A percentile compares a stretch with the other conserved stretches of the same genome.
Conservation (phyloP, 2,113 vertebrate species). For the Nyctereutes procyonoides region DNA sequence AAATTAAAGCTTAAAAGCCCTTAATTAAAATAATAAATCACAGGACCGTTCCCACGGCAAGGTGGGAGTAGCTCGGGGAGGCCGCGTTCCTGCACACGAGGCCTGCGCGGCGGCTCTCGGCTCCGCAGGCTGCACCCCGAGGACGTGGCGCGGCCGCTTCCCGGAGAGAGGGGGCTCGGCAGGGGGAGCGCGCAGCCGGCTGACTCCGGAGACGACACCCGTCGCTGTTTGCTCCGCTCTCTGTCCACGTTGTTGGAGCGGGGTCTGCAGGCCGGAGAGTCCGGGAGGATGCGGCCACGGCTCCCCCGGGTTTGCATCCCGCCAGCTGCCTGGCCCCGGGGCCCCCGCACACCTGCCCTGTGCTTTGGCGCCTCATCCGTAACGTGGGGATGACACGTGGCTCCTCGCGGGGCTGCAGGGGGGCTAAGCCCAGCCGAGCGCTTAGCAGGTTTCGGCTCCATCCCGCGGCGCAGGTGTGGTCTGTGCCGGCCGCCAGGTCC, state of each 20-base stretch:
- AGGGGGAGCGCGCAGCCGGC: accelerated
- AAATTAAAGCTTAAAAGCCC: slow-evolving; percentile 84
- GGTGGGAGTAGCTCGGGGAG: neutral
- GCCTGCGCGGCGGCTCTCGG: slow-evolving; percentile 21
- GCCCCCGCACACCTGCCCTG: neutral
- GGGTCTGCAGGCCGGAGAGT: neutral
- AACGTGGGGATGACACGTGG: accelerated
- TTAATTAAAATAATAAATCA: slow-evolving; percentile 86
- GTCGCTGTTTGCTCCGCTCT: neutral
- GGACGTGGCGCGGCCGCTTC: accelerated
- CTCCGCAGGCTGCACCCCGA: accelerated
- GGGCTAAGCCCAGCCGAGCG: neutral
- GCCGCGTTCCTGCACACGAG: neutral
- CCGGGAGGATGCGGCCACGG: no score
- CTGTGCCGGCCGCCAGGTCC: accelerated
- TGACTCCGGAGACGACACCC: accelerated
- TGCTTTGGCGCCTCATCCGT: neutral
- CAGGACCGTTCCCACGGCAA: slow-evolving; percentile 62
- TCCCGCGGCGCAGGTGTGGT: accelerated
- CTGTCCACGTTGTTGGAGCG: accelerated
- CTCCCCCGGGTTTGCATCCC: neutral
- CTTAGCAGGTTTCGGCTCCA: neutral
- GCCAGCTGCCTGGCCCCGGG: neutral
- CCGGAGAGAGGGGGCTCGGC: neutral
- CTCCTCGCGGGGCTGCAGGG: neutral